phyloP scores from a whole-genome alignment of 2,113 vertebrate species.

The Hypanus sabinus region DNA sequence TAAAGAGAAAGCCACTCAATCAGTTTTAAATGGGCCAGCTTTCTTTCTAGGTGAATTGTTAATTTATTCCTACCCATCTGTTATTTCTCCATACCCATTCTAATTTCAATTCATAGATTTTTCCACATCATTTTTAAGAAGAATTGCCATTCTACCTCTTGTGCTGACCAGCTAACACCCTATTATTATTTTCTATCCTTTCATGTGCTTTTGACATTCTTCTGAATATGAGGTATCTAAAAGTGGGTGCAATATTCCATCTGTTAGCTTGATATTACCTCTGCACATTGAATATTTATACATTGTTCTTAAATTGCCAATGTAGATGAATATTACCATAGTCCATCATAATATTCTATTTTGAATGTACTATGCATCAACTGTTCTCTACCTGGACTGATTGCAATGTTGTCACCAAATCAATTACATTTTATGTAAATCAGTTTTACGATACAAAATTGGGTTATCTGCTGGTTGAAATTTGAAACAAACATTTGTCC shows the following conservation, averaged over 20 bases:
- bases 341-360: slow-evolving; percentile 2
- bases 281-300: neutral
- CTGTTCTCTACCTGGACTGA: neutral
- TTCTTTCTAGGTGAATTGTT: neutral
- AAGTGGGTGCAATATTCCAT: neutral
- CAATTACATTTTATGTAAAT: neutral
- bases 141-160: too few species aligned
- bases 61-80: neutral
- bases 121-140: neutral
- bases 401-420: neutral
- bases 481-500: slow-evolving; percentile 18
- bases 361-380: neutral
- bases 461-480: neutral
- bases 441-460: slow-evolving; percentile 19
- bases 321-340: neutral
- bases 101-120: neutral
- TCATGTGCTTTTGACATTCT: neutral
- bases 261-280: neutral
- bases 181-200: neutral
- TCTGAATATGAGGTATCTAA: neutral
- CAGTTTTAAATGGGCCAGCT: neutral
- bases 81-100: neutral
- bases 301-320: neutral
- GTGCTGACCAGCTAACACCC: too few species aligned
- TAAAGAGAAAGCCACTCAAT: neutral